Conservation (phyloP, 2,113 vertebrate species). For the Stegostoma tigrinum region DNA sequence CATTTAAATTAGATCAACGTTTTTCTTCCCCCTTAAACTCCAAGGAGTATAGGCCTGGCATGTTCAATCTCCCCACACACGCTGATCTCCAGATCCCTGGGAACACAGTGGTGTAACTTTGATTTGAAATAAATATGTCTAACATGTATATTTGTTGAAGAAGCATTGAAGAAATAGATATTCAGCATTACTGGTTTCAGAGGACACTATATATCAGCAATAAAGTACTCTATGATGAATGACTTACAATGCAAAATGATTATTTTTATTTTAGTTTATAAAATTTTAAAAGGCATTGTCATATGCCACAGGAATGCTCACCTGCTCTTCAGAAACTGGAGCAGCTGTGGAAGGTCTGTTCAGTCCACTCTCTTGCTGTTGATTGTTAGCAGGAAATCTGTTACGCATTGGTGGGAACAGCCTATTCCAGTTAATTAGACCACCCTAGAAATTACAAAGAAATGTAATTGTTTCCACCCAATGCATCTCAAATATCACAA, state of each 20-base stretch:
- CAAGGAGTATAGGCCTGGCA: no score
- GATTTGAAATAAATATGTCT: no score
- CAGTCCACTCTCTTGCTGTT: conserved; percentile 54
- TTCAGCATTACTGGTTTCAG: neutral
- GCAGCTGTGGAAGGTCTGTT: conserved; percentile 55
- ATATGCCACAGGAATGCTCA: conserved; percentile 45
- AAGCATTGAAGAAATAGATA: neutral
- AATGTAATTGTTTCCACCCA: neutral
- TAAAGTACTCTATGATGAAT: neutral
- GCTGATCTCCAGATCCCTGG: no score
- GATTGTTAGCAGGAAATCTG: conserved; percentile 61
- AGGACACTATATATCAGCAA: neutral
- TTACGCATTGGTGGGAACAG: conserved; percentile 78
- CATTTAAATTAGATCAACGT: no score
- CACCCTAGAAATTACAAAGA: conserved; percentile 54
- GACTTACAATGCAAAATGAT: neutral
- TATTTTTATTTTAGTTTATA: neutral
- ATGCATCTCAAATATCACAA: neutral
- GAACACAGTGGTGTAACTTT: no score
- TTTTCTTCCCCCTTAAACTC: no score
- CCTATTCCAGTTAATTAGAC: conserved; percentile 82
- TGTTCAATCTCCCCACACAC: no score
- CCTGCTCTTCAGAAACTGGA: conserved; percentile 82
- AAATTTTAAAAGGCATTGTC: neutral
- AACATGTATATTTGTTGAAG: neutral